Percentiles rank a stretch among this genome's conserved stretches.
Evolutionary conservation across 1,140 invertebrate genomes (phyloP).

Genomic region (Limonius californicus): DNA sequence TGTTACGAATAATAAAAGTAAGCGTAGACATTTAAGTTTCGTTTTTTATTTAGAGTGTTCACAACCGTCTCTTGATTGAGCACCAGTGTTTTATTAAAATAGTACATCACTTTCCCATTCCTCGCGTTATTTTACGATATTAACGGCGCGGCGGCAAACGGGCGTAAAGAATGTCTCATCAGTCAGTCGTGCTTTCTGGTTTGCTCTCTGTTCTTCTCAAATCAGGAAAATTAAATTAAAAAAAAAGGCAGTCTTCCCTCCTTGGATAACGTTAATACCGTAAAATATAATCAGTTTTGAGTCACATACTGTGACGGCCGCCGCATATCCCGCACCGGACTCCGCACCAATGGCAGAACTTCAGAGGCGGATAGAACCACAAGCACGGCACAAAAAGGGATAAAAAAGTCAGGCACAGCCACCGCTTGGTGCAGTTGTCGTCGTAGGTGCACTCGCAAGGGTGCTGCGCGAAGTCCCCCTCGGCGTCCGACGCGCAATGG

Average conservation of each 20-base stretch:
- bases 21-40: conserved; percentile 13
- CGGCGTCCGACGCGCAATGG: conserved; percentile 86
- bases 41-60: conserved; percentile 19
- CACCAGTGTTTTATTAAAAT: conserved; percentile 15
- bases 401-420: conserved; percentile 81
- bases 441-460: conserved; percentile 69
- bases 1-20: conserved; percentile 9
- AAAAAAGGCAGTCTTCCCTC: no score
- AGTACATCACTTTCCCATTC: no score
- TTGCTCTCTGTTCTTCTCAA: no score
- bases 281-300: conserved; percentile 29
- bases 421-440: conserved; percentile 61
- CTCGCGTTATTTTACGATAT: no score
- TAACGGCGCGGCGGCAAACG: no score
- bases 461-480: conserved; percentile 74
- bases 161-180: no score
- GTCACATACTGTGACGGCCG: conserved; percentile 62
- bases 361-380: conserved; percentile 86
- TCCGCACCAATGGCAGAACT: conserved; percentile 79
- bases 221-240: no score
- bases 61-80: conserved; percentile 25
- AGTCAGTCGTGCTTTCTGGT: no score
- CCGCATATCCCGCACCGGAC: conserved; percentile 75
- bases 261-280: conserved; percentile 32
- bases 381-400: conserved; percentile 88